Evolutionary conservation across 2,888 invertebrate genomes (phyloP).

Genomic region (Lissocephala sabroskyi): DNA sequence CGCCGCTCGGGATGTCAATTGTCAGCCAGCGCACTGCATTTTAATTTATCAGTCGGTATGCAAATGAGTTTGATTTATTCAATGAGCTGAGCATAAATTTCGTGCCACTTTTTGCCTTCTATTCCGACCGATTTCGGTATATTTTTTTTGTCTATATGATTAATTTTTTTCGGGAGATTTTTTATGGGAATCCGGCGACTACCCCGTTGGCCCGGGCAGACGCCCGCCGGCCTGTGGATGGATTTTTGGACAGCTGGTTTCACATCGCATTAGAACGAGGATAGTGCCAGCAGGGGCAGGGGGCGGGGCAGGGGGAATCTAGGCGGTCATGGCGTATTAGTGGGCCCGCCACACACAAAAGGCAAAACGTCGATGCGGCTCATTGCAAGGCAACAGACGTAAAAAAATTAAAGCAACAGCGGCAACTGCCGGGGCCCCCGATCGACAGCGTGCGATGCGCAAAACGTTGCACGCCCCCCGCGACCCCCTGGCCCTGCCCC

Average conservation of each 20-base stretch:
- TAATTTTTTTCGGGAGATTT: constrained; percentile 3
- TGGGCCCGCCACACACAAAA: constrained; percentile 35
- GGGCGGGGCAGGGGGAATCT: not conserved
- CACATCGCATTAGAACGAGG: constrained; percentile 20
- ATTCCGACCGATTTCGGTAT: not conserved
- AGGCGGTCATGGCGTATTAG: constrained; percentile 4
- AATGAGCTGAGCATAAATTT: constrained; percentile 61
- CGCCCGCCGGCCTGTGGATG: too few species aligned
- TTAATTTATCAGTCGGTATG: constrained; percentile 61
- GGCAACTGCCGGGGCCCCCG: constrained; percentile 13
- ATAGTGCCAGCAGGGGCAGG: constrained; percentile 14
- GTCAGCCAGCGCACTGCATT: constrained; percentile 31
- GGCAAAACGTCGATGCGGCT: constrained; percentile 66
- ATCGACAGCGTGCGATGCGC: constrained; percentile 16
- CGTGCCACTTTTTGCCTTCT: constrained; percentile 24
- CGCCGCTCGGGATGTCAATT: constrained; percentile 35
- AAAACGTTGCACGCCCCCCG: too few species aligned
- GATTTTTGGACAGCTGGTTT: constrained; percentile 41
- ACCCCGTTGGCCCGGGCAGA: too few species aligned
- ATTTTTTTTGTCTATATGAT: constrained; percentile 11
- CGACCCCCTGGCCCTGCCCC: too few species aligned
- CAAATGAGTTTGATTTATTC: constrained; percentile 66
- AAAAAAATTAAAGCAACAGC: constrained; percentile 49
- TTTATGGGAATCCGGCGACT: not conserved
- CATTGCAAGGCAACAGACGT: constrained; percentile 71